phyloP scores from a whole-genome alignment of 2,888 invertebrate species.

The Nephrotoma flavescens region DNA sequence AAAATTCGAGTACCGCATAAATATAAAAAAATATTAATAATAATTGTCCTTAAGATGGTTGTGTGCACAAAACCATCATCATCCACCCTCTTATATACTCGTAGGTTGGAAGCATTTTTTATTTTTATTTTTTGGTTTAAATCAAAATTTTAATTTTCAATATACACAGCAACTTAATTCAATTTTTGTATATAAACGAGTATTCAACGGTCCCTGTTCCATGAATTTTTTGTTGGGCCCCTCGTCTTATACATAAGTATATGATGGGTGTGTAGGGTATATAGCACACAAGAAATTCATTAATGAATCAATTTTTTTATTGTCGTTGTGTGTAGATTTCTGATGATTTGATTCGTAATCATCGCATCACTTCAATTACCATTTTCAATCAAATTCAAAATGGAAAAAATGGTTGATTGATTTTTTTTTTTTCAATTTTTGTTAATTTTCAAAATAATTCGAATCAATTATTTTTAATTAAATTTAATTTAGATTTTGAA shows the following conservation, averaged over 20 bases:
- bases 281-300: background rate
- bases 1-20: background rate
- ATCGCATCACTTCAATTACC: background rate
- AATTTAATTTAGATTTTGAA: background rate
- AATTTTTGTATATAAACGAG: background rate
- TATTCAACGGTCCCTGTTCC: background rate
- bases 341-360: background rate
- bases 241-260: background rate
- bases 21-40: background rate
- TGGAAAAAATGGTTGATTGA: background rate
- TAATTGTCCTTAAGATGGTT: background rate
- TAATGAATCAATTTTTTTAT: background rate
- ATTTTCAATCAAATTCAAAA: background rate
- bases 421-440: background rate
- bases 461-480: background rate
- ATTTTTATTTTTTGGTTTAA: background rate
- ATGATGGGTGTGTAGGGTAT: too few relatives aligned
- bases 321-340: background rate
- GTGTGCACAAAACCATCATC: background rate
- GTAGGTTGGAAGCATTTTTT: background rate
- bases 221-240: background rate
- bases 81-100: background rate
- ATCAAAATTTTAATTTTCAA: background rate
- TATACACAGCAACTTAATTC: background rate
- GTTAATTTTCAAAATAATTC: background rate